Evolutionary conservation across 2,888 invertebrate species (phyloP).

Genomic region (Pristionchus entomophagus): DNA sequence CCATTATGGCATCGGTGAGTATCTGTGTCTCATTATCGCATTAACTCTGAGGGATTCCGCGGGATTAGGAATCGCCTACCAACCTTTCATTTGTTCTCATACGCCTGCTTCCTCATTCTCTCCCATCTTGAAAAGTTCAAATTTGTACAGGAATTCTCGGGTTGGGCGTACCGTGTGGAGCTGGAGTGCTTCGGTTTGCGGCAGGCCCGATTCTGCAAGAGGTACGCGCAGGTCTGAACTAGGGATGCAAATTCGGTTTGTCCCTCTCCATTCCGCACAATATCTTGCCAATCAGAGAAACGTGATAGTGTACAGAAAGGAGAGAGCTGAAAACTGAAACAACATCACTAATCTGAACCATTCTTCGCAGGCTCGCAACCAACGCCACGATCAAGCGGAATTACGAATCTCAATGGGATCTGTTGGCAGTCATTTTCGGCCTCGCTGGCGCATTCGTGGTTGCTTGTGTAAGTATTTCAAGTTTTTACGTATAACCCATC

Average conservation of each 20-base stretch:
- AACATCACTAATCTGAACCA: too few relatives aligned
- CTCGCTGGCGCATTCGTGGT: not conserved
- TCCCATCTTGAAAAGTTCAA: not conserved
- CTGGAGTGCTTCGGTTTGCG: not conserved
- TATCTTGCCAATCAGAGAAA: too few relatives aligned
- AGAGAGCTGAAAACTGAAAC: too few relatives aligned
- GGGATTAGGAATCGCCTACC: not conserved
- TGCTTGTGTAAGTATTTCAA: not conserved
- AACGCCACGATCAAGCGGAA: not conserved
- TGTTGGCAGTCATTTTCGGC: not conserved
- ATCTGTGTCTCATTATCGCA: not conserved
- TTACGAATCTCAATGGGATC: not conserved
- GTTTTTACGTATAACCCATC: not conserved
- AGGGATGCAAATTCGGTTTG: too few relatives aligned
- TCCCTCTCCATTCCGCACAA: not conserved
- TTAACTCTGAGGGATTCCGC: not conserved
- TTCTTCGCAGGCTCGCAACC: not conserved
- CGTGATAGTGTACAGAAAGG: too few relatives aligned
- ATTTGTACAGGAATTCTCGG: not conserved
- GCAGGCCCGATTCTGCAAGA: not conserved
- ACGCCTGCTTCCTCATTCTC: too few relatives aligned
- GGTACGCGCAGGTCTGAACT: not conserved
- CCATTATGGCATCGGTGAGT: not conserved
- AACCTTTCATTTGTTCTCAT: too few relatives aligned
- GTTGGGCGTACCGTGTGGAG: slow-evolving; percentile 4